Percentiles rank a stretch among this genome's conserved stretches.
Conservation (phyloP, 2,888 invertebrate species). For the Troides oblongomaculatus region DNA sequence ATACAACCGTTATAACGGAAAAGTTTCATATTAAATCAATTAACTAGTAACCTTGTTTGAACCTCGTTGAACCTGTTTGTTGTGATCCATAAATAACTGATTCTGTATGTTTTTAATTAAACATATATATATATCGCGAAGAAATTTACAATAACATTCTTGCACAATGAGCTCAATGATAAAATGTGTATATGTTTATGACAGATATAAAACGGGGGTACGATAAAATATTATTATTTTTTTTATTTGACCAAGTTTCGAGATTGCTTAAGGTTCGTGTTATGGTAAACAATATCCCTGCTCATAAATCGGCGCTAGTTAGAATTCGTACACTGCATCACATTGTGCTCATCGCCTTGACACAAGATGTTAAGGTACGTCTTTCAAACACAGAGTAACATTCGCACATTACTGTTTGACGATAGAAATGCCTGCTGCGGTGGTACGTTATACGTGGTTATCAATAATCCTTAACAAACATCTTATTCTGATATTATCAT, state of each 20-base stretch:
- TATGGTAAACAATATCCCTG: not conserved
- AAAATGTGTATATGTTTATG: not conserved
- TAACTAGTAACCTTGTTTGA: not conserved
- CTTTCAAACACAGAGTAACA: no score
- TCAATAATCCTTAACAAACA: no score
- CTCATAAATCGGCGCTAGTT: not conserved
- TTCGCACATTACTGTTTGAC: no score
- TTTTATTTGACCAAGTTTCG: not conserved
- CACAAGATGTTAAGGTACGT: no score
- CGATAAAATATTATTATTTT: not conserved
- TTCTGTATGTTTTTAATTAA: not conserved
- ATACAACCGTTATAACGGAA: not conserved
- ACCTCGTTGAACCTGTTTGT: not conserved
- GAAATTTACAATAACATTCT: not conserved
- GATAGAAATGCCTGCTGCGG: no score
- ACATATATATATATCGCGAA: slow-evolving; percentile 4
- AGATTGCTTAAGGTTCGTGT: no score
- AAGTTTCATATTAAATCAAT: not conserved
- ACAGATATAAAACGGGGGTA: not conserved
- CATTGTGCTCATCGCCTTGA: no score
- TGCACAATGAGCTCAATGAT: slow-evolving; percentile 4
- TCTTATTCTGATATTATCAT: no score
- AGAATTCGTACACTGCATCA: no score
- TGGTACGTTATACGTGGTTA: no score
- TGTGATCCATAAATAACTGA: not conserved